A percentile compares a stretch with the other conserved stretches of the same genome.
Evolutionary conservation across 2,888 invertebrate species (phyloP).

Genomic region (Strigamia transsilvanica): DNA sequence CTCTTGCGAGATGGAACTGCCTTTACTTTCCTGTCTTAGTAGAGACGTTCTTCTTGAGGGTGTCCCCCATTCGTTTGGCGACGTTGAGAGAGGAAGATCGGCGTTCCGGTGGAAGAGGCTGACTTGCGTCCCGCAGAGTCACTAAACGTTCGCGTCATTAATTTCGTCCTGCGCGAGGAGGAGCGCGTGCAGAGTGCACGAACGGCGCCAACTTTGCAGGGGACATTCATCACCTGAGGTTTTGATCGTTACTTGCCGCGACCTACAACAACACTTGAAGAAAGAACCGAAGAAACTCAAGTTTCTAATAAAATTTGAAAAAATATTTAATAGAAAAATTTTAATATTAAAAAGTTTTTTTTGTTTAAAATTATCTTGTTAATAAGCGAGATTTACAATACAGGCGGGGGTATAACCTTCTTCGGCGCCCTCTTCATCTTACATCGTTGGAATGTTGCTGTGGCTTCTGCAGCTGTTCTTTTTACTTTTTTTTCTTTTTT

Average conservation of each 20-base stretch:
- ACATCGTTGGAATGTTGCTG: slow-evolving; percentile 39
- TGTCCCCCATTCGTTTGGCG: slow-evolving; percentile 46
- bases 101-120: slow-evolving; percentile 44
- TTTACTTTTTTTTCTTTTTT: neutral
- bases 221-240: slow-evolving; percentile 53
- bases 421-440: slow-evolving; percentile 49
- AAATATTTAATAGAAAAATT: neutral
- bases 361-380: neutral
- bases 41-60: slow-evolving; percentile 32
- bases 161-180: slow-evolving; percentile 53
- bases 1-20: slow-evolving; percentile 42
- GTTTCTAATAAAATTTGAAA: neutral
- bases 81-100: slow-evolving; percentile 30
- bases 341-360: neutral
- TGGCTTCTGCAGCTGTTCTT: slow-evolving; percentile 48
- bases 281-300: neutral
- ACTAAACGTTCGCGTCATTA: slow-evolving; percentile 55
- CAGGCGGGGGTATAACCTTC: slow-evolving; percentile 11
- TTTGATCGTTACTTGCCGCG: slow-evolving; percentile 19
- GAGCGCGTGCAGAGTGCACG: slow-evolving; percentile 47
- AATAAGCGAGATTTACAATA: slow-evolving; percentile 21
- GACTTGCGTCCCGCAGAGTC: slow-evolving; percentile 52
- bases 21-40: slow-evolving; percentile 44
- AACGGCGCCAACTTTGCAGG: slow-evolving; percentile 53
- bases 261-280: neutral